A percentile compares a stretch with the other conserved stretches of the same genome.
These are phyloP conservation scores for Pseudanteris insignis DNA, from an alignment of 2,888 invertebrate species.

Conservation along the genomic window DNA sequence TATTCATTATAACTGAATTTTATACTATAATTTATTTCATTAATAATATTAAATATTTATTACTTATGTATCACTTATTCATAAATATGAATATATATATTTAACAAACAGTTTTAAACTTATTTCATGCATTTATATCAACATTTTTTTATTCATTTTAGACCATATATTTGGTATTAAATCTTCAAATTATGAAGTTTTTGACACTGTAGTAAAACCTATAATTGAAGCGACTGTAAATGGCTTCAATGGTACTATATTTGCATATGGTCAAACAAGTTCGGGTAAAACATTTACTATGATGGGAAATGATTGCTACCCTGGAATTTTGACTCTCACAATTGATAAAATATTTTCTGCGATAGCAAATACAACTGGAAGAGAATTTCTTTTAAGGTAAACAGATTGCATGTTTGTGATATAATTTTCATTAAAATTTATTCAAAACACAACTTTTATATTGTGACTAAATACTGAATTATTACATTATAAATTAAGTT, in stretches of 20 bases:
- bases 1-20: background rate
- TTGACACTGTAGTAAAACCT: slow-evolving; percentile 75
- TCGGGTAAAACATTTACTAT: slow-evolving; percentile 90
- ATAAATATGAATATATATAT: no score
- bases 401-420: no score
- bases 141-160: slow-evolving; percentile 62
- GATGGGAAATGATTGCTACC: slow-evolving; percentile 75
- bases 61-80: background rate
- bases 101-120: no score
- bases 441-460: no score
- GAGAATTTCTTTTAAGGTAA: slow-evolving; percentile 81
- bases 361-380: slow-evolving; percentile 71
- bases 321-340: slow-evolving; percentile 80
- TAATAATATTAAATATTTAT: background rate
- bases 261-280: slow-evolving; percentile 92
- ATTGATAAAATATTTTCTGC: slow-evolving; percentile 76
- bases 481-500: no score
- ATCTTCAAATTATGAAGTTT: slow-evolving; percentile 73
- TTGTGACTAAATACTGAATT: no score
- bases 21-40: background rate
- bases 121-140: background rate
- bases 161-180: slow-evolving; percentile 78
- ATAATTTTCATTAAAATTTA: no score
- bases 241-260: slow-evolving; percentile 87
- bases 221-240: slow-evolving; percentile 77